phyloP scores from a whole-genome alignment of 2,888 invertebrate species.

The Cerastis leucographa region DNA sequence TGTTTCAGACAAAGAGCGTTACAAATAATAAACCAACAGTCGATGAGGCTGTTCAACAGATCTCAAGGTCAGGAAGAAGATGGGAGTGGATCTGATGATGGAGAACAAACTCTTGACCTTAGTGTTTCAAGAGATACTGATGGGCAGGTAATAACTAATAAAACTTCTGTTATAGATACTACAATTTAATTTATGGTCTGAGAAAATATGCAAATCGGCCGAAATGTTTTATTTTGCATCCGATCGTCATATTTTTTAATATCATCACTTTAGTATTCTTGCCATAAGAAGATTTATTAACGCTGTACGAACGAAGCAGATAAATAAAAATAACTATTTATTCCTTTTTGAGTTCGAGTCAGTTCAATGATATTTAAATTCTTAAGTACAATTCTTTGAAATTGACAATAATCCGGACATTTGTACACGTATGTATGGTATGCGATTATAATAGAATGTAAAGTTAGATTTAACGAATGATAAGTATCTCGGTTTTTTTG shows the following conservation, averaged over 20 bases:
- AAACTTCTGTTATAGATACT: slow-evolving; percentile 1
- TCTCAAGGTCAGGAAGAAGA: slow-evolving; percentile 86
- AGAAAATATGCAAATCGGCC: slow-evolving; percentile 45
- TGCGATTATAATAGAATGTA: slow-evolving; percentile 67
- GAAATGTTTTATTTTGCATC: slow-evolving; percentile 30
- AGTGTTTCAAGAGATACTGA: slow-evolving; percentile 89
- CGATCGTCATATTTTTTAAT: slow-evolving; percentile 43
- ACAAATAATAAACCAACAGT: slow-evolving; percentile 87
- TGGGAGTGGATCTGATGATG: slow-evolving; percentile 88
- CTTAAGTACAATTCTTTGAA: slow-evolving; percentile 63
- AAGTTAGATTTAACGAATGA: slow-evolving; percentile 64
- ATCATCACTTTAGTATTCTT: slow-evolving; percentile 48
- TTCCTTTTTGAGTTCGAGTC: slow-evolving; percentile 55
- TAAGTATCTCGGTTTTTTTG: slow-evolving; percentile 63
- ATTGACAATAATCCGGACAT: slow-evolving; percentile 64
- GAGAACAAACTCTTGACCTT: slow-evolving; percentile 88
- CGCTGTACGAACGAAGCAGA: slow-evolving; percentile 22
- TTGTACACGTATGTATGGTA: slow-evolving; percentile 62
- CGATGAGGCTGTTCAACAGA: slow-evolving; percentile 85
- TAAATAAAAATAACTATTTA: slow-evolving; percentile 54
- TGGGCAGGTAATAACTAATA: slow-evolving; percentile 82
- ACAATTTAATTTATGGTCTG: slow-evolving; percentile 10
- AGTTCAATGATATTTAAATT: slow-evolving; percentile 62
- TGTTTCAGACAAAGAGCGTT: slow-evolving; percentile 86
- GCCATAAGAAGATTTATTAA: slow-evolving; percentile 55